phyloP scores from a whole-genome alignment of 2,797 vertebrate genomes.

The Halcyon leucocephala region DNA sequence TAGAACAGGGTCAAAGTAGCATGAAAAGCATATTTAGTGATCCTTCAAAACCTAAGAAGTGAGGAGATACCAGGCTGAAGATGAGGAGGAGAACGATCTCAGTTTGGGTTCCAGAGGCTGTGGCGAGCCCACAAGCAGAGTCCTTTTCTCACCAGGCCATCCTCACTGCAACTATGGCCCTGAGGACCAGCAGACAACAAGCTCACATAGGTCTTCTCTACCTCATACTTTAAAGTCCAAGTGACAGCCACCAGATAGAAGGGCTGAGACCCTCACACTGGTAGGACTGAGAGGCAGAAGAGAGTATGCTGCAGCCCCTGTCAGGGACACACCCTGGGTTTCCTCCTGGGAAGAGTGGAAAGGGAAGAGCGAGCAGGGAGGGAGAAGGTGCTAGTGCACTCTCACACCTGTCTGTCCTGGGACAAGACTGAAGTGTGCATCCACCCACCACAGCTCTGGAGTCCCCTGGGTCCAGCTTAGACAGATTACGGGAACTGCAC shows the following conservation, averaged over 20 bases:
- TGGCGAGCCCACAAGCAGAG: not conserved
- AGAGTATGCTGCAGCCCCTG: not conserved
- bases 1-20: not conserved
- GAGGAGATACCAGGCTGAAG: not conserved
- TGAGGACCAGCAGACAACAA: not conserved
- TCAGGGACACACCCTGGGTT: accelerated
- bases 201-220: not conserved
- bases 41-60: not conserved
- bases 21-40: not conserved
- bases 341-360: accelerated
- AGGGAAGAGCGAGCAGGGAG: not conserved
- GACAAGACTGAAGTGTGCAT: not conserved
- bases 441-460: accelerated
- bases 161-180: not conserved
- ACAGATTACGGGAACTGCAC: not conserved
- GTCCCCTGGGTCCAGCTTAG: not conserved
- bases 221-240: accelerated
- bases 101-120: not conserved
- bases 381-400: not conserved
- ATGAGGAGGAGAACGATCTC: not conserved
- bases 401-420: not conserved
- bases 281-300: not conserved
- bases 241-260: accelerated
- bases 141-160: not conserved
- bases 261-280: accelerated